Evolutionary conservation across 1,140 invertebrate species (phyloP).

Genomic region (Zaprionus tsacasi): DNA sequence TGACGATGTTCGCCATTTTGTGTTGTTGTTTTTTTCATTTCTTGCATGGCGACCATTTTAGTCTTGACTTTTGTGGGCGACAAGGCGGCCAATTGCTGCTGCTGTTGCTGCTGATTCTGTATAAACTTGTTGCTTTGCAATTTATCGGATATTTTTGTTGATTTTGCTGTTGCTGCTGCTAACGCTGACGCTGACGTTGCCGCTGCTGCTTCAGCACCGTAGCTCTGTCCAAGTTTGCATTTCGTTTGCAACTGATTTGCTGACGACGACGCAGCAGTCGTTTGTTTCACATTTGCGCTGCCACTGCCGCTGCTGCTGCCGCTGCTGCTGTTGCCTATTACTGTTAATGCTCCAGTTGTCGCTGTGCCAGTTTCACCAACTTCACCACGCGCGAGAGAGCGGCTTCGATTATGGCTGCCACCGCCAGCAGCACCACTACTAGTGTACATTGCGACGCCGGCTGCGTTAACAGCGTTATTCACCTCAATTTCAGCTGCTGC

Average conservation of each 20-base stretch:
- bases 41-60: slow-evolving; percentile 84
- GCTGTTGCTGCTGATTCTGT: slow-evolving; percentile 66
- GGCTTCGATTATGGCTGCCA: slow-evolving; percentile 26
- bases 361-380: slow-evolving; percentile 71
- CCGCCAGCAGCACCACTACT: not conserved
- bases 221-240: slow-evolving; percentile 76
- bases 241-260: slow-evolving; percentile 78
- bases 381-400: slow-evolving; percentile 62
- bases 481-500: slow-evolving; percentile 38
- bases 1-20: slow-evolving; percentile 79
- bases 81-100: slow-evolving; percentile 45
- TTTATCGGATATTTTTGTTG: slow-evolving; percentile 78
- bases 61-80: slow-evolving; percentile 78
- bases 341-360: slow-evolving; percentile 75
- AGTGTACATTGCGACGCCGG: slow-evolving; percentile 2
- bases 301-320: slow-evolving; percentile 17
- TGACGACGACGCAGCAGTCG: slow-evolving; percentile 62
- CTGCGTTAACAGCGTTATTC: slow-evolving; percentile 26
- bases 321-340: slow-evolving; percentile 12
- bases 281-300: slow-evolving; percentile 42
- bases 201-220: slow-evolving; percentile 56
- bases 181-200: slow-evolving; percentile 33
- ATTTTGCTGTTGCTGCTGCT: slow-evolving; percentile 47
- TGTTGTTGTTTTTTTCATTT: slow-evolving; percentile 79
- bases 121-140: slow-evolving; percentile 81